Evolutionary conservation across 2,113 vertebrate genomes (phyloP), one percentile per base, ranked within the genome.

Genomic region (Macquaria australasica): DNA sequence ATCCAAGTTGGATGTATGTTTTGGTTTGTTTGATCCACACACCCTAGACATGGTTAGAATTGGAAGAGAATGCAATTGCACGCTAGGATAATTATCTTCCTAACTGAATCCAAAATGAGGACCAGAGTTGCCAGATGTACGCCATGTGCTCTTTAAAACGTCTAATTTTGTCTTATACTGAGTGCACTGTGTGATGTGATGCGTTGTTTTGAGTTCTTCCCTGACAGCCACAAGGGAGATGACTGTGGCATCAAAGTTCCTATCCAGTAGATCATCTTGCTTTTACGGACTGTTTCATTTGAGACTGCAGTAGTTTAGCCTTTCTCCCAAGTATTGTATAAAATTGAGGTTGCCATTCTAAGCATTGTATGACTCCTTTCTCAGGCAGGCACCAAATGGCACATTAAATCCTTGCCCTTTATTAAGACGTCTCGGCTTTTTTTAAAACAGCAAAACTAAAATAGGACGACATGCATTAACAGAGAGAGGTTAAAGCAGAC

Each of bases 11-110:
- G 73, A 69, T 67, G 50, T 39, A 82, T 15, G 34, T 82, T 85
- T 66, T 81, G 5, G n/a, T 72, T 82, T 87, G 73, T 87, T 87
- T 89, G 70, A 83, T 84, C 83, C 41, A 67, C 28, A 37, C 48
- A 69, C 28, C 11, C 10, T 0, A 66, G 68, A 77, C 81, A 41
- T 74, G 60, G 37, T 82, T 53, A 51, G 45, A 79, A 62, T n/a
- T 78, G 64, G 73, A 58, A 79, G 69, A 50, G 4, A 66, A 84
- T 64, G 43, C 53, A 50, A 25, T 77, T n/a, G 55, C 37, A 77
- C 50, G 48, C 37, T n/a, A 43, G 82, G 79, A 79, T 72, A 77
- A 87, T 85, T 81, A 83, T 85, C 58, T 25, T 37, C 23, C 20
- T 45, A 56, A 73, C 60, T 75, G 50, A 77, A 82, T 89, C 41